Percentiles rank a stretch among this genome's conserved stretches.
Conservation (phyloP, 2,797 vertebrate genomes). For the Coregonus suidteri region DNA sequence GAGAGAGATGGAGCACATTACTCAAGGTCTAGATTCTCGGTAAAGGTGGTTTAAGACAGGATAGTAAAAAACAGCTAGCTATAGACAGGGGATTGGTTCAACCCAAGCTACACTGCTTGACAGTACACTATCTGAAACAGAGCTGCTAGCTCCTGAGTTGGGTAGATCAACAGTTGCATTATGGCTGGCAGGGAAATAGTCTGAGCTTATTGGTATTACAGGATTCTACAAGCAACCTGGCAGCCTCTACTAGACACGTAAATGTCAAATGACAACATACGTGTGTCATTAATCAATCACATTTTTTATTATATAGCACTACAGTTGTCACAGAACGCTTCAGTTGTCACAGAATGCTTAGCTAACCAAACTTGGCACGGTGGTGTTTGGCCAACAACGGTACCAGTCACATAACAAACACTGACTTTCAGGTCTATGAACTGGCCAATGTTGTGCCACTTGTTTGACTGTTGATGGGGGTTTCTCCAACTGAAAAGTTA, state of each 20-base stretch:
- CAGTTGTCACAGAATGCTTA: not conserved
- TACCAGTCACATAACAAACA: constrained; percentile 3
- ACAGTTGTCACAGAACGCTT: not conserved
- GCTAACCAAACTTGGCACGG: not conserved
- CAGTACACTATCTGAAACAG: not conserved
- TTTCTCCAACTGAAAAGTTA: not conserved
- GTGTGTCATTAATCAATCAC: not conserved
- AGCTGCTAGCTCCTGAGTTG: not conserved
- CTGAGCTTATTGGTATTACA: not conserved
- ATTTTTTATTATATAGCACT: not conserved
- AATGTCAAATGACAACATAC: not conserved
- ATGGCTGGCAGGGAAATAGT: not conserved
- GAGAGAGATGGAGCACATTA: not conserved
- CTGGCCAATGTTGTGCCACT: not conserved
- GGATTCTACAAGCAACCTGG: not conserved
- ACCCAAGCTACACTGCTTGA: not conserved
- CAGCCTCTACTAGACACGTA: not conserved
- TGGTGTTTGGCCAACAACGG: not conserved
- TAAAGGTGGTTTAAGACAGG: not conserved
- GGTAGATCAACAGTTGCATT: not conserved
- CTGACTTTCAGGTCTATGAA: not conserved
- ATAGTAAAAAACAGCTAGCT: not conserved
- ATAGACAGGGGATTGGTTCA: no score
- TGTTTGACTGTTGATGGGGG: not conserved
- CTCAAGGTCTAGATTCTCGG: not conserved